These are phyloP conservation scores for Amazona vittata DNA, from an alignment of 2,113 vertebrate genomes.

Conservation along the genomic window DNA sequence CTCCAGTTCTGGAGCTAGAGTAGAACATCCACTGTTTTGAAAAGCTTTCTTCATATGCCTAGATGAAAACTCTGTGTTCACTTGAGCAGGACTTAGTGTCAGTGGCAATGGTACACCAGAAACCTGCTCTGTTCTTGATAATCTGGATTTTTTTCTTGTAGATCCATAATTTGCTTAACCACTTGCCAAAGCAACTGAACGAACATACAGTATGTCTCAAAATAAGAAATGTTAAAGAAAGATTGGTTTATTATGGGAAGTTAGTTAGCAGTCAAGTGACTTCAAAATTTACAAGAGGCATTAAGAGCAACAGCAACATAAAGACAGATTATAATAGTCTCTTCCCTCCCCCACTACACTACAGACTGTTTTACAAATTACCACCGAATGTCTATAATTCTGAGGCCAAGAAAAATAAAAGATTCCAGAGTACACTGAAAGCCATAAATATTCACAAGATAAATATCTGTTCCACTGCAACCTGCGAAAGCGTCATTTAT, in stretches of 20 bases:
- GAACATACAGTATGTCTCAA: neutral
- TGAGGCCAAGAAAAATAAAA: neutral
- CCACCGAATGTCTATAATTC: neutral
- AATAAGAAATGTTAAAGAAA: neutral
- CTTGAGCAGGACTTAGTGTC: neutral
- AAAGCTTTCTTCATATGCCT: neutral
- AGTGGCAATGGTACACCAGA: neutral
- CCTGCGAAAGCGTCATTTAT: neutral
- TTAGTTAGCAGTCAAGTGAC: neutral
- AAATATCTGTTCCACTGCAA: neutral
- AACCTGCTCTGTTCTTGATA: neutral
- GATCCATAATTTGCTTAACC: neutral
- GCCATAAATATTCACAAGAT: neutral
- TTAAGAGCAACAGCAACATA: neutral
- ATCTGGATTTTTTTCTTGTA: neutral
- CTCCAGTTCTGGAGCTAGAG: neutral
- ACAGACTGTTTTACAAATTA: neutral
- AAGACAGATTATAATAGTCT: neutral
- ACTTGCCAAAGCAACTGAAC: neutral
- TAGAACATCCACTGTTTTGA: neutral
- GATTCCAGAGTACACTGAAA: neutral
- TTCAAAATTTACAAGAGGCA: neutral
- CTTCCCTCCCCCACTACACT: neutral
- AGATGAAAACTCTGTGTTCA: neutral
- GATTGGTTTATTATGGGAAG: neutral